Percentiles rank a stretch among this genome's conserved stretches.
These are phyloP conservation scores for Melanerpes aurifrons DNA, from an alignment of 2,113 vertebrate species.

Conservation along the genomic window DNA sequence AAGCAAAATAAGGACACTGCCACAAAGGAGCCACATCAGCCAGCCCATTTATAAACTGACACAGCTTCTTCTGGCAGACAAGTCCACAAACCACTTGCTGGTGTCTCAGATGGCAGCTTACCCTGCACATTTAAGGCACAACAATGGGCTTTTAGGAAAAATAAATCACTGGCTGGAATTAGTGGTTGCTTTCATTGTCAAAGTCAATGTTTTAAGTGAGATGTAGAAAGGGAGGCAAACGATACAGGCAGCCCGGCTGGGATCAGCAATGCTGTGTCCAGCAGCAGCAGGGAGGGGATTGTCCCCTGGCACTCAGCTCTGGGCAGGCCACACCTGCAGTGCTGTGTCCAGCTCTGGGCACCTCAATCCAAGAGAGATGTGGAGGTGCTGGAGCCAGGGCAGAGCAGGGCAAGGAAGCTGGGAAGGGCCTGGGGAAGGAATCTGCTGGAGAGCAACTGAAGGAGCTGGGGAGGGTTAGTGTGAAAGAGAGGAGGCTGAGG, in stretches of 20 bases:
- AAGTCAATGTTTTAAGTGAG: conserved; percentile 23
- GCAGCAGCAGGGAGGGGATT: no score
- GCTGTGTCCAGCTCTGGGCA: no score
- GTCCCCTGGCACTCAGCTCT: no score
- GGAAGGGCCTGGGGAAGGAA: no score
- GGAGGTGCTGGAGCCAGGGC: no score
- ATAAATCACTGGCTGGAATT: conserved; percentile 35
- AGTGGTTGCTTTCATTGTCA: conserved; percentile 8
- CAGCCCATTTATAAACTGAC: conserved; percentile 1
- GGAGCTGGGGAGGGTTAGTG: no score
- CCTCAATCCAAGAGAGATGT: no score
- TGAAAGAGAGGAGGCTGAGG: no score
- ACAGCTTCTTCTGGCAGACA: background rate
- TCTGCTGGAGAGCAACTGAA: no score
- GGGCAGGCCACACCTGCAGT: no score
- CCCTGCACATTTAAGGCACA: background rate
- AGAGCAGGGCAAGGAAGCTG: no score
- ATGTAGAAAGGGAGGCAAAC: background rate
- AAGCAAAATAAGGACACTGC: conserved; percentile 37
- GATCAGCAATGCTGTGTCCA: no score
- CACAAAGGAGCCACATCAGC: background rate
- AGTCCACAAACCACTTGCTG: background rate
- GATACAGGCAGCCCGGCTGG: background rate
- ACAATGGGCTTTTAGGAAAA: conserved; percentile 51
- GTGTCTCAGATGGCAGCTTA: conserved; percentile 33